phyloP scores from a whole-genome alignment of 2,113 vertebrate species.

The Ovis aries region DNA sequence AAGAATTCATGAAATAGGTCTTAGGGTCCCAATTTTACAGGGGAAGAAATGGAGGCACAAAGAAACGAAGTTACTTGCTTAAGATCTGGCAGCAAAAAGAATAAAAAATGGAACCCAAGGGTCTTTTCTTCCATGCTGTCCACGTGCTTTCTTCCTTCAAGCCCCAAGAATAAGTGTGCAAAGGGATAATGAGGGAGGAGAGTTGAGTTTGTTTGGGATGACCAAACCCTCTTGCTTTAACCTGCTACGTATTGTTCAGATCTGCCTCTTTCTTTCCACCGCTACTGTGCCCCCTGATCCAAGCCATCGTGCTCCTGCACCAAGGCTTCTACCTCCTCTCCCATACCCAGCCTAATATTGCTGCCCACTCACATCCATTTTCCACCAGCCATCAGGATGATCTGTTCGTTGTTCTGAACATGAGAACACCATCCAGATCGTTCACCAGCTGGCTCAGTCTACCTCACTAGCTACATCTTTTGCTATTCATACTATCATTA shows the following conservation, averaged over 20 bases:
- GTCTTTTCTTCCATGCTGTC: not conserved
- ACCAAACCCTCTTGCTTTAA: not conserved
- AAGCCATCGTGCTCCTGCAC: not conserved
- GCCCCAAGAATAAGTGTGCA: not conserved
- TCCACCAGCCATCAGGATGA: not conserved
- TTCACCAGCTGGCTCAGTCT: not conserved
- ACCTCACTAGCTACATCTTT: not conserved
- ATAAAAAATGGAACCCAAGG: not conserved
- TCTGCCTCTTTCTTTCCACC: not conserved
- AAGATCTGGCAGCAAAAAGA: not conserved
- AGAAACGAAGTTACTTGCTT: not conserved
- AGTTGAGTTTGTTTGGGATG: not conserved
- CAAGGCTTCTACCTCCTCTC: too few relatives aligned
- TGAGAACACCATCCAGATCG: not conserved
- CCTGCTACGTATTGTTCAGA: accelerated
- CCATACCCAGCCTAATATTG: not conserved
- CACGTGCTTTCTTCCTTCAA: not conserved
- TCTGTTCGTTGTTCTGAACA: not conserved
- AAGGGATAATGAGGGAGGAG: not conserved
- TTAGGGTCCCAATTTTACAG: not conserved
- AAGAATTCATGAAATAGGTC: not conserved
- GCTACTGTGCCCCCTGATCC: not conserved
- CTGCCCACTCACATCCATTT: not conserved
- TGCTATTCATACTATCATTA: not conserved
- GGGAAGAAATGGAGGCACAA: not conserved